phyloP scores from a whole-genome alignment of 2,797 vertebrate species.

The Mormyrus proboscirostris region DNA sequence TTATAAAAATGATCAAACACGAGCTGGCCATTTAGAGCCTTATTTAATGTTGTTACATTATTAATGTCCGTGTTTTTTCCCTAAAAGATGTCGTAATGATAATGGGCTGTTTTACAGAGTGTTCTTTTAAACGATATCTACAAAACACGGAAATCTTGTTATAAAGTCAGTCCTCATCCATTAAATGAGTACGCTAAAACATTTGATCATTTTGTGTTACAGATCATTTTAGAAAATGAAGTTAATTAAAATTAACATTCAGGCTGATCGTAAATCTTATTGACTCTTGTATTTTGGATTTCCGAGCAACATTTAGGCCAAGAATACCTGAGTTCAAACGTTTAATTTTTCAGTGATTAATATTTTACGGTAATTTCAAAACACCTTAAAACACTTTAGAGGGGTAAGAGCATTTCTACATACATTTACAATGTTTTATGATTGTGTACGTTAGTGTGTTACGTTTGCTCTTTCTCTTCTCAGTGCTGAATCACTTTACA shows the following conservation, averaged over 20 bases:
- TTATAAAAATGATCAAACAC: not conserved
- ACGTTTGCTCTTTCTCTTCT: not conserved
- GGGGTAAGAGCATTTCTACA: not conserved
- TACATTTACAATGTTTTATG: not conserved
- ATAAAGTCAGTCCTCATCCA: not conserved
- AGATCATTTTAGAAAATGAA: not conserved
- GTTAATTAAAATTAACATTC: not conserved
- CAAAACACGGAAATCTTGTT: not conserved
- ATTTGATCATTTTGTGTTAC: not conserved
- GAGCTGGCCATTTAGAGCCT: not conserved
- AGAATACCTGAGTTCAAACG: not conserved
- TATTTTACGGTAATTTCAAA: not conserved
- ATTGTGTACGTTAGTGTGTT: not conserved
- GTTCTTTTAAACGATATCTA: not conserved
- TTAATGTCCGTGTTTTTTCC: not conserved
- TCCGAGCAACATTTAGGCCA: not conserved
- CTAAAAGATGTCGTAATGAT: not conserved
- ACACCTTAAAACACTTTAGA: not conserved
- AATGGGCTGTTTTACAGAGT: not conserved
- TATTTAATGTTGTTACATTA: conserved; percentile 2
- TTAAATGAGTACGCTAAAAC: not conserved
- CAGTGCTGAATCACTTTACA: not conserved
- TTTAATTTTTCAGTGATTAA: not conserved
- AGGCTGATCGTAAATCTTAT: not conserved
- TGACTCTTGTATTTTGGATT: not conserved